Evolutionary conservation across 2,888 invertebrate genomes (phyloP), one percentile per base, ranked within the genome.

Genomic region (Clitarchus hookeri): DNA sequence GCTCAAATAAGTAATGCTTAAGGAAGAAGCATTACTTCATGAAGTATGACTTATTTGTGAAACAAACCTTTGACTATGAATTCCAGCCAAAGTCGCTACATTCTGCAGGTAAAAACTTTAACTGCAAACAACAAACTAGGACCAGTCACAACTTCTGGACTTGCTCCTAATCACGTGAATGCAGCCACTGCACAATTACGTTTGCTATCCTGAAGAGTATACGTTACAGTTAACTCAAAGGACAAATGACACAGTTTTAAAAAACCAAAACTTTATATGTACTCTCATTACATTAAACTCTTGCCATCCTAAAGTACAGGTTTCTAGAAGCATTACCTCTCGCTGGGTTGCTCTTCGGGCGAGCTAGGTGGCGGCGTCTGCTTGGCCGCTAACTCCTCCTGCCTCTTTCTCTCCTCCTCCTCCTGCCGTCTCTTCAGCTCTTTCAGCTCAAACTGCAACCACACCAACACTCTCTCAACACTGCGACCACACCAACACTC

Each of bases 391-490:
- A 97, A 96, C 88, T 96, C 95, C 90, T 97, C 97, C 88, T 93
- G 92, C 88, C 93, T 92, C 85, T 93, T 93, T 88, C 93, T 92
- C 89, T 94, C 94, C 88, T 94, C 94, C 89, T 94, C 95, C 90
- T 94, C 94, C 91, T 97, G 96, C 88, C 96, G 94, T 90, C 97
- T 94, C 93, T 97, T 97, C 93, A 97, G 94, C 93, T 99, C 98
- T 93, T 98, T 97, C 93, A 99, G 94, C 94, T 99, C 99, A 94
- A 97, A 98, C 98, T 99, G 92, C 27, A 92, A 90, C 86, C 54
- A 84, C 54, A 84, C 26, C n/a, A 77, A 16, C 23, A 44, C n/a
- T 23, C 9, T 6, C 48, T 23, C 44, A 83, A 36, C 36, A 36
- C 53, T 16, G 13, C 16, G n/a, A 90, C 86, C 54, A 84, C 54